Base-by-base conservation (phyloP, 2,797 vertebrate species). In the Staurois parvus region DNA sequence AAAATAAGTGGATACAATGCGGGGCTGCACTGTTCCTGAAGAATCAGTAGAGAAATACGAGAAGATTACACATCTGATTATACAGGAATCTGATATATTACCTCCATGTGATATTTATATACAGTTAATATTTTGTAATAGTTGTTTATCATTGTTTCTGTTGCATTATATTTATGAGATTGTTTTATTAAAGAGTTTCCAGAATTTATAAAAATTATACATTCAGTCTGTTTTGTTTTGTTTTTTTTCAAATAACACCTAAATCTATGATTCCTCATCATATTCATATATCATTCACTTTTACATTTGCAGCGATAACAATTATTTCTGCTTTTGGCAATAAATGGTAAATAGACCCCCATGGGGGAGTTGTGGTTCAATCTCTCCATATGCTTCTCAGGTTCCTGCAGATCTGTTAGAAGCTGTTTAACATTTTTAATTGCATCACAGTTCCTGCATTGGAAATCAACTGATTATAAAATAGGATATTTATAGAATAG, bases 1-100 rank as follows among this genome's bases (percentile, higher is more conserved):
- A 95, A 45, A 95, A 95, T 91, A 96, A 95, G 80, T 99, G 98
- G 98, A 96, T 99, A 84, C 98, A 99, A 48, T 96, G 95, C 1
- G 97, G 98, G 15, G 96, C 97, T 0, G 98, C 97, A 45, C 94
- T 99, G 15, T 99, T 99, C 90, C 94, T 99, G 48, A 98, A 96
- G 91, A 96, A 96, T 81, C 96, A 96, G 82, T 98, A 93, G 87
- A 26, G 2, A 59, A 48, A 56, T 74, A 48, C 13, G 17, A 1
- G 32, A 12, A 11, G 10, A 64, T 21, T 59, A 59, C 4, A 59
- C 3, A 19, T 64, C 8, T 79, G 17, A 26, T 40, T 79, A 13
- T 21, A 56, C 45, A 24, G 24, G 7, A 37, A 30, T 28, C 15
- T 52, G 4, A 19, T 40, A 26, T 29, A 45, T 48, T 32, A 30